Evolutionary conservation across 2,888 invertebrate genomes (phyloP), one percentile per base, ranked within the genome.

Genomic region (Ormyrus rosae): DNA sequence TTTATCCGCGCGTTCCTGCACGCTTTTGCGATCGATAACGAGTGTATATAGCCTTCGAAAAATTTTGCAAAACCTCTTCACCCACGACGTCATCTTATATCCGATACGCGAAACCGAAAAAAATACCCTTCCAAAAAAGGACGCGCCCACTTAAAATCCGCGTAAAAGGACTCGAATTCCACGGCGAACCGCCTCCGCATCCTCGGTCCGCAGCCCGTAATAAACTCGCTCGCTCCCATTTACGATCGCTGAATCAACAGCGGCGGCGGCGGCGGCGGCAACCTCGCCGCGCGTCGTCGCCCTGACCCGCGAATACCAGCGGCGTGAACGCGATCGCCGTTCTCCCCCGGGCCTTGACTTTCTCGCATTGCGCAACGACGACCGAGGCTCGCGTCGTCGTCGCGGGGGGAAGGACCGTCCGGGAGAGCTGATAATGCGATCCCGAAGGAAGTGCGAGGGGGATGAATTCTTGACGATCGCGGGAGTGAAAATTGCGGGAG

Each of bases 281-380:
- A 19, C 60, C 19, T 34, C 9, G 7, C 19, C 60, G 7, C 60
- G 7, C 7, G 5, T 34, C 19, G 19, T 60, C 60, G n/a, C 56
- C 56, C 5, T 56, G n/a, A 56, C 56, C 56, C 56, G 56, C 60
- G n/a, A 60, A 60, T 60, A 60, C 19, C 34, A 56, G 11, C 5
- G n/a, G 34, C 34, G 34, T 34, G 34, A 34, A 34, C 3, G 34
- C 34, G 34, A 34, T 34, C 34, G 34, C 34, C n/a, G 11, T 10
- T 51, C 50, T 45, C 50, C 6, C 68, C 6, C 68, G 67, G 69
- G 71, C 80, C 78, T 83, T 78, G 80, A 81, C 82, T 83, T 82
- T 82, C 82, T 80, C 84, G 70, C 67, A 72, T 84, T 83, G 72
- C 80, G 82, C 73, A 1, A 81, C 73, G 80, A 68, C 63, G 13